Conservation (phyloP, 64 coral and sea anemone genomes). For the Actinia equina region DNA sequence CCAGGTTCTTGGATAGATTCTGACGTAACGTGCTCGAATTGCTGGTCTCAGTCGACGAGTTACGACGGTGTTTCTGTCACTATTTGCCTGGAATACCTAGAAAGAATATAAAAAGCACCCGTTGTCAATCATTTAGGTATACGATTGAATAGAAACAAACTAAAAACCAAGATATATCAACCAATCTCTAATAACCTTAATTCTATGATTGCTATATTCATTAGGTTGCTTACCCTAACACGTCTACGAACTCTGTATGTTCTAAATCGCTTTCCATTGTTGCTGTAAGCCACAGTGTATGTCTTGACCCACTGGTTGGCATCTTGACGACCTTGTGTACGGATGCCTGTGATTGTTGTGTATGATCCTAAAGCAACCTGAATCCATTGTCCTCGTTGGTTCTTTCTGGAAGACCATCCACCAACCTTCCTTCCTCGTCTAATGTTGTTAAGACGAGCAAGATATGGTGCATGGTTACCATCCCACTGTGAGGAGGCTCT, state of each 20-base stretch:
- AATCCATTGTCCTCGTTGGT: slow-evolving; percentile 8
- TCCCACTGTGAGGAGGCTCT: slow-evolving; percentile 3
- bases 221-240: too few relatives aligned
- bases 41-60: not conserved
- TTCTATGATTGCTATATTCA: too few relatives aligned
- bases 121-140: too few relatives aligned
- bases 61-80: not conserved
- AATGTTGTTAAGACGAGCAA: not conserved
- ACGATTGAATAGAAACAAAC: too few relatives aligned
- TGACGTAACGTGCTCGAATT: not conserved
- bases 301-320: not conserved
- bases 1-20: slow-evolving; percentile 10
- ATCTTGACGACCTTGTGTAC: not conserved
- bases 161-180: too few relatives aligned
- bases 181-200: too few relatives aligned
- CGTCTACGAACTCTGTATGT: too few relatives aligned
- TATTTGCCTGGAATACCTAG: slow-evolving; percentile 55
- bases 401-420: not conserved
- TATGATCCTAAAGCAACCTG: not conserved
- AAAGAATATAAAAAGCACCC: too few relatives aligned
- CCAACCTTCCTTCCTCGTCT: too few relatives aligned
- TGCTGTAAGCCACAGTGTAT: too few relatives aligned
- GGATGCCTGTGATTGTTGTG: not conserved
- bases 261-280: too few relatives aligned
- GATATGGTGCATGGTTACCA: not conserved